A percentile compares a stretch with the other conserved stretches of the same genome.
phyloP scores from a whole-genome alignment of 2,797 vertebrate species.

The Hyperoplus lanceolatus region DNA sequence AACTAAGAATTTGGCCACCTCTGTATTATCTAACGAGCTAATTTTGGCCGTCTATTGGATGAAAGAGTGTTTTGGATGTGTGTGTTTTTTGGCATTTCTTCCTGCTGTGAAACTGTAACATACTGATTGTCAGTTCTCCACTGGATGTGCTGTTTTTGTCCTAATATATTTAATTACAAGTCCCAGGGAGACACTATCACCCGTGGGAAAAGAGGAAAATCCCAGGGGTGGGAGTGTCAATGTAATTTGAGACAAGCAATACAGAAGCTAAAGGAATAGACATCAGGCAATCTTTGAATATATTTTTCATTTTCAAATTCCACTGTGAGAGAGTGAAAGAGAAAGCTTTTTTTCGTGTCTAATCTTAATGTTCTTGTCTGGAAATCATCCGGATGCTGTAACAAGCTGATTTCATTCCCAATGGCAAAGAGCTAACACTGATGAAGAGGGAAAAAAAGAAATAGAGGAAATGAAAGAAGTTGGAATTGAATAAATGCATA shows the following conservation, averaged over 20 bases:
- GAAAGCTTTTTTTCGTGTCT: conserved; percentile 39
- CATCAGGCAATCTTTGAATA: conserved; percentile 52
- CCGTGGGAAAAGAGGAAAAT: conserved; percentile 65
- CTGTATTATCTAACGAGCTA: conserved; percentile 45
- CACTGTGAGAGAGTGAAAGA: conserved; percentile 24
- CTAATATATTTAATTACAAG: conserved; percentile 71
- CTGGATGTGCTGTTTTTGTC: conserved; percentile 44
- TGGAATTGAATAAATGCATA: conserved; percentile 69
- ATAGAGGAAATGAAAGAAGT: conserved; percentile 38
- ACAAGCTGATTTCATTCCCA: conserved; percentile 28
- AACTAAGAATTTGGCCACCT: conserved; percentile 52
- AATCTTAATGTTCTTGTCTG: conserved; percentile 38
- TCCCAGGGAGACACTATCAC: conserved; percentile 59
- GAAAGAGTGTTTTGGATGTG: conserved; percentile 10
- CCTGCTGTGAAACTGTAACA: conserved; percentile 28
- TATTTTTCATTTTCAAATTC: conserved; percentile 24
- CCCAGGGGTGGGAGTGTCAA: conserved; percentile 52
- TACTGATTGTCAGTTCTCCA: conserved; percentile 28
- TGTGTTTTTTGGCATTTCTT: conserved; percentile 17
- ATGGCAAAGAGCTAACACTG: not conserved
- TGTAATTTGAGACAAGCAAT: conserved; percentile 57
- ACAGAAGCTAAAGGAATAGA: conserved; percentile 53
- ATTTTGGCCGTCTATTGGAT: conserved; percentile 46
- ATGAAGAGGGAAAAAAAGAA: not conserved
- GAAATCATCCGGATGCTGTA: conserved; percentile 44